Conservation (phyloP, 2,888 invertebrate species). For the Heteropelma amictum region DNA sequence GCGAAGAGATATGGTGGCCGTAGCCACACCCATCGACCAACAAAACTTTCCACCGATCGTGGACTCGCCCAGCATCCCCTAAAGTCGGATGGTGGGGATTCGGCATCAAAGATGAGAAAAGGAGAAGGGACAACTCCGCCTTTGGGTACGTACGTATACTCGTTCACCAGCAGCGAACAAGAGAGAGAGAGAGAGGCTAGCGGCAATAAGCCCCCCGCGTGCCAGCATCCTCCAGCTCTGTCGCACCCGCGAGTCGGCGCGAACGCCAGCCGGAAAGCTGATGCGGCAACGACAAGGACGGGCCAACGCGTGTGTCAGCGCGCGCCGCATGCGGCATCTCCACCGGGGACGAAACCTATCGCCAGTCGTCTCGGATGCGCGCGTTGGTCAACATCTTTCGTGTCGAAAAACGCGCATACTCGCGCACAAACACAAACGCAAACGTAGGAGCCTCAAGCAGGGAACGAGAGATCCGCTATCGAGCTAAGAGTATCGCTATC, state of each 20-base stretch:
- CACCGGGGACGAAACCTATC: conserved; percentile 34
- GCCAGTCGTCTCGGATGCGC: conserved; percentile 74
- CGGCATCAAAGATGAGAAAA: not conserved
- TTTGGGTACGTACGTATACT: not conserved
- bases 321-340: conserved; percentile 53
- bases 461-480: not conserved
- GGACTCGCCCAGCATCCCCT: conserved; percentile 28
- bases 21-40: conserved; percentile 69
- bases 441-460: not conserved
- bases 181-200: no score
- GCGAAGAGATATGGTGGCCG: conserved; percentile 65
- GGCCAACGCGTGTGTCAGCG: conserved; percentile 20
- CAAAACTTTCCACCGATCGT: conserved; percentile 21
- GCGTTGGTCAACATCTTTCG: conserved; percentile 69
- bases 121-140: conserved; percentile 14
- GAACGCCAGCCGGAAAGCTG: not conserved
- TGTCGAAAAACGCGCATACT: conserved; percentile 19
- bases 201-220: not conserved
- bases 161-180: no score
- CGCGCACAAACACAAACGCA: not conserved
- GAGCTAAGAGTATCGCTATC: not conserved
- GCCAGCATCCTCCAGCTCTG: not conserved
- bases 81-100: not conserved
- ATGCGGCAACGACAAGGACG: not conserved
- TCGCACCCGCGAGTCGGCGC: not conserved